Percentiles rank a stretch among this genome's conserved stretches.
phyloP scores from a whole-genome alignment of 1,140 invertebrate genomes.

The Galleria mellonella region DNA sequence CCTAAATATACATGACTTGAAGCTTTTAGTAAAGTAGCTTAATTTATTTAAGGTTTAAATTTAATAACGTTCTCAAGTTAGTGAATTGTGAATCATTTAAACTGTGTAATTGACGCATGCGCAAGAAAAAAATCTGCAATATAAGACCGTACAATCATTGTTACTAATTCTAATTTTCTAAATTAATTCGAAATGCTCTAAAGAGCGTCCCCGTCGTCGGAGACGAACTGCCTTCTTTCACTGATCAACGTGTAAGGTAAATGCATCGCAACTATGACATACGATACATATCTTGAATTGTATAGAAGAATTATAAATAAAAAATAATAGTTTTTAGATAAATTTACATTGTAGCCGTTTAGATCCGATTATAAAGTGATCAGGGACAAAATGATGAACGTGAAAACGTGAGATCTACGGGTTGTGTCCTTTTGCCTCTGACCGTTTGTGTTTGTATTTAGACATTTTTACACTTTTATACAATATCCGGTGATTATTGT shows the following conservation, averaged over 20 bases:
- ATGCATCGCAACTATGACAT: not conserved
- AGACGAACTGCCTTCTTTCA: not conserved
- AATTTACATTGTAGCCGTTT: constrained; percentile 24
- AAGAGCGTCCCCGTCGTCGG: too few species aligned
- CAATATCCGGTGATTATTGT: constrained; percentile 15
- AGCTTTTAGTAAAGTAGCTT: too few species aligned
- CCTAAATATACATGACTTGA: too few species aligned
- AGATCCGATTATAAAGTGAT: not conserved
- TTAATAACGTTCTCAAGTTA: too few species aligned
- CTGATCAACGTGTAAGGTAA: too few species aligned
- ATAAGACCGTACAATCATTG: too few species aligned
- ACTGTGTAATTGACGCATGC: too few species aligned
- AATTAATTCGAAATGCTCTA: too few species aligned
- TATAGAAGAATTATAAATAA: constrained; percentile 13
- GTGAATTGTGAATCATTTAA: too few species aligned
- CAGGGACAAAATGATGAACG: not conserved
- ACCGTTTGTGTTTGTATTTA: not conserved
- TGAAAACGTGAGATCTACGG: not conserved
- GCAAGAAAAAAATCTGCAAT: too few species aligned
- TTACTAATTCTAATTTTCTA: too few species aligned
- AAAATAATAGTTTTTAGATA: constrained; percentile 25
- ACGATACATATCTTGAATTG: constrained; percentile 22
- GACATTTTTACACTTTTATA: constrained; percentile 39
- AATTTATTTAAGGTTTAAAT: too few species aligned
- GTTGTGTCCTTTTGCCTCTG: constrained; percentile 2